Base-by-base conservation (phyloP, 2,797 vertebrate species). In the Pseudochirops cupreus region DNA sequence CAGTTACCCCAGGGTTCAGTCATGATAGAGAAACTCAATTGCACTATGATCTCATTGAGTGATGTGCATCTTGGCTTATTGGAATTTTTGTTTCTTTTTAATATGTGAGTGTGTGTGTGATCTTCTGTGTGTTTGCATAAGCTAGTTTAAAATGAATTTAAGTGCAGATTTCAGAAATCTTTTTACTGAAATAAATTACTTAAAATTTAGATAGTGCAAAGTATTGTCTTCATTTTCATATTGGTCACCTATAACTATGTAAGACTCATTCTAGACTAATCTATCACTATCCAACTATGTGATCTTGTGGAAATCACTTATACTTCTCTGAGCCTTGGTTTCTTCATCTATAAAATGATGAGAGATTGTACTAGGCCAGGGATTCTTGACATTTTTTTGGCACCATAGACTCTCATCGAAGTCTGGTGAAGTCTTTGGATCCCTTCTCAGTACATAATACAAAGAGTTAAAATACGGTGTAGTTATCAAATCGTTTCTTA, bases 21-120 rank as follows among this genome's bases (percentile, higher is more conserved):
- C 91, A 54, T 91, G 93, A 56, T 50, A 58, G 97, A 94, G 95
- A 91, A 54, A 1, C 90, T 91, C 50, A 0, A 39, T 92, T 99
- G 99, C 99, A 98, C 99, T 98, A 98, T 99, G 99, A 99, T 98
- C 99, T 99, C 99, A 18, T 0, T 0, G 97, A 98, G 98, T 94
- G 99, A 99, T 67, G 98, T 99, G 98, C 98, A 95, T 91, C 95
- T 97, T 95, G 94, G 89, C 97, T 98, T 95, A 93, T 97, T 87
- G 92, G 97, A 95, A 90, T 95, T 98, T 97, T 96, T 94, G 91
- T 97, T 95, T 96, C 96, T 97, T 98, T 98, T 97, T 96, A 98
- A 98, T 97, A 97, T 96, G 98, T 98, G 96, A 58, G 97, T 98
- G 97, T 98, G 26, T 98, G 98, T 98, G 98, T 98, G 98, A 96